These are phyloP conservation scores for Oenanthe oenanthe DNA, from an alignment of 2,113 vertebrate species.

Conservation along the genomic window DNA sequence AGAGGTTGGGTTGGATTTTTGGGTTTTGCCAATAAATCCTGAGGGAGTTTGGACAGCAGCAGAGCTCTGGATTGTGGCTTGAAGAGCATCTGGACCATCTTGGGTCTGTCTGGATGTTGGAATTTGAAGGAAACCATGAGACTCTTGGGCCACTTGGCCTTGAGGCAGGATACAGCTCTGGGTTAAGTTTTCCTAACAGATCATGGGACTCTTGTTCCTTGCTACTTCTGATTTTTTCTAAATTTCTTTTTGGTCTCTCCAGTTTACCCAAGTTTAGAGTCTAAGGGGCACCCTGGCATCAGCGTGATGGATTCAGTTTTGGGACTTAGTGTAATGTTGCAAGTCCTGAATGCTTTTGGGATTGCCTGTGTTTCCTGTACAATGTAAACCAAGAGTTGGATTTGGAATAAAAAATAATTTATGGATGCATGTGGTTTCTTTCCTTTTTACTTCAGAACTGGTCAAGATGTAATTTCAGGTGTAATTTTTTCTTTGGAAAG, in stretches of 20 bases:
- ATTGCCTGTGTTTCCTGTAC: not conserved
- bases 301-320: not conserved
- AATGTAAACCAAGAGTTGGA: not conserved
- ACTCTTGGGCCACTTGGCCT: not conserved
- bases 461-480: not conserved
- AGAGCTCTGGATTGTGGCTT: not conserved
- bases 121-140: not conserved
- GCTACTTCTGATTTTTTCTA: not conserved
- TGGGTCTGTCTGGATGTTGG: not conserved
- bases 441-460: constrained; percentile 15
- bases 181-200: not conserved
- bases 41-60: not conserved
- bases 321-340: not conserved
- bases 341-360: not conserved
- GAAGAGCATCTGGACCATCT: not conserved
- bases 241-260: not conserved
- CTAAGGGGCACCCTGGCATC: not conserved
- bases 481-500: not conserved
- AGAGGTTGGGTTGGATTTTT: not conserved
- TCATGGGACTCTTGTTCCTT: not conserved
- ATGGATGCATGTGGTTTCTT: not conserved
- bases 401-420: constrained; percentile 66
- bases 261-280: not conserved
- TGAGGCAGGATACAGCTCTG: not conserved
- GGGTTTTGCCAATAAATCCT: not conserved